phyloP scores from a whole-genome alignment of 2,113 vertebrate species.

The Heterotilapia buettikoferi region DNA sequence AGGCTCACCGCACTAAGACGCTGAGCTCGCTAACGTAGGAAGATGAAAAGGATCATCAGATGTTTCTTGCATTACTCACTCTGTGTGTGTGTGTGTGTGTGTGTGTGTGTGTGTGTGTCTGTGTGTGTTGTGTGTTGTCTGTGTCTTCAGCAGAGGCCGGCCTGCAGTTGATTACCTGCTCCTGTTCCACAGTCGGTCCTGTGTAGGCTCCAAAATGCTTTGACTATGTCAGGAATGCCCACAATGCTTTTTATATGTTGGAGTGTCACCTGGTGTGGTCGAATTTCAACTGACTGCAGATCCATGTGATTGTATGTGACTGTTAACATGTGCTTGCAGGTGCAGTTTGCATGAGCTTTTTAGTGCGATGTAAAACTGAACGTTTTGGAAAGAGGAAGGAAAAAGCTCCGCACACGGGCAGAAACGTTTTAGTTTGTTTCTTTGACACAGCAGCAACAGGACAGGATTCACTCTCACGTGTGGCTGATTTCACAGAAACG shows the following conservation, averaged over 20 bases:
- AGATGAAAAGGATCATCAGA: constrained; percentile 60
- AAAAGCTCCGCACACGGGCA: background rate
- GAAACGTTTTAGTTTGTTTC: accelerated
- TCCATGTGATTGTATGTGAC: background rate
- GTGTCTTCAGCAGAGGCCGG: background rate
- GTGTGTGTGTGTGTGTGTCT: background rate
- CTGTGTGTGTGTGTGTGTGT: background rate
- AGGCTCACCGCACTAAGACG: constrained; percentile 55
- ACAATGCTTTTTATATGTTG: constrained; percentile 43
- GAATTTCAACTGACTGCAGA: background rate
- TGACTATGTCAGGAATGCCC: constrained; percentile 49
- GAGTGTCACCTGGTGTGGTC: constrained; percentile 57
- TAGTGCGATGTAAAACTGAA: background rate
- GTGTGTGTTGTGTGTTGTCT: background rate
- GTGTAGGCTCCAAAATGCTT: constrained; percentile 25
- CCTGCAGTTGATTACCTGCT: constrained; percentile 45
- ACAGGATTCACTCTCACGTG: background rate
- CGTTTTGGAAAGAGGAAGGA: background rate
- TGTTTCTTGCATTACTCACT: constrained; percentile 59
- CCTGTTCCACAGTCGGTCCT: constrained; percentile 3
- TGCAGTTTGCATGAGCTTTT: background rate
- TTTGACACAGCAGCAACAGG: background rate
- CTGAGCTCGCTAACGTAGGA: constrained; percentile 44
- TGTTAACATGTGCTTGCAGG: background rate
- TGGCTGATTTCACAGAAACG: background rate